phyloP scores from a whole-genome alignment of 2,888 invertebrate genomes.

The Rotaria socialis region DNA sequence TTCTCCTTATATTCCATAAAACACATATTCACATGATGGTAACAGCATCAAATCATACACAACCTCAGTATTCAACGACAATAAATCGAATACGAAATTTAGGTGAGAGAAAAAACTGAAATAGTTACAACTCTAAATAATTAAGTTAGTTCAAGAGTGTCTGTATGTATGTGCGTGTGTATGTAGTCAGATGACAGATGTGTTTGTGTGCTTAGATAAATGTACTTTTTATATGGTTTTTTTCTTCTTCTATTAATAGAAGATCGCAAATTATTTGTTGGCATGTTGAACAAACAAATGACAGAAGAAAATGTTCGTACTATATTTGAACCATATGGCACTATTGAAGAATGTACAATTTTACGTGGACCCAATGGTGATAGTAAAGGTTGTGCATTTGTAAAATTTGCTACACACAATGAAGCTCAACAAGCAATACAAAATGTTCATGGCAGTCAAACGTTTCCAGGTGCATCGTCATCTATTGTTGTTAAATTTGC shows the following conservation, averaged over 20 bases:
- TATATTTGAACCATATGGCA: constrained; percentile 75
- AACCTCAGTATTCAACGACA: neutral
- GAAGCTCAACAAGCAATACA: constrained; percentile 98
- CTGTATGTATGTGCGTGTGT: neutral
- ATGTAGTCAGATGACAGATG: neutral
- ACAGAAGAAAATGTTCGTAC: constrained; percentile 73
- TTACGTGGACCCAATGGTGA: constrained; percentile 93
- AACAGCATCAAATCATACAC: neutral
- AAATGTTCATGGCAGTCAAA: constrained; percentile 97
- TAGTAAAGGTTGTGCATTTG: constrained; percentile 99
- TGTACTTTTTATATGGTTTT: neutral
- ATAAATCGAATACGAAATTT: neutral
- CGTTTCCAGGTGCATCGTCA: constrained; percentile 99
- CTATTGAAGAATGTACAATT: constrained; percentile 98
- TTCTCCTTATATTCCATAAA: neutral
- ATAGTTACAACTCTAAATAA: neutral
- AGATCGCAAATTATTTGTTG: constrained; percentile 98
- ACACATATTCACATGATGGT: neutral
- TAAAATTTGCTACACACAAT: constrained; percentile 91
- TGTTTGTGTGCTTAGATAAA: neutral
- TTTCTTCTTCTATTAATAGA: constrained; percentile 60
- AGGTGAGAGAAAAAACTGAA: neutral
- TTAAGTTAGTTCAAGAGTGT: neutral
- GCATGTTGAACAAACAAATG: constrained; percentile 99
- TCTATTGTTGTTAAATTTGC: constrained; percentile 99